Evolutionary conservation across 2,113 vertebrate genomes (phyloP), one percentile per base, ranked within the genome.

Genomic region (Platycercus adscitus): DNA sequence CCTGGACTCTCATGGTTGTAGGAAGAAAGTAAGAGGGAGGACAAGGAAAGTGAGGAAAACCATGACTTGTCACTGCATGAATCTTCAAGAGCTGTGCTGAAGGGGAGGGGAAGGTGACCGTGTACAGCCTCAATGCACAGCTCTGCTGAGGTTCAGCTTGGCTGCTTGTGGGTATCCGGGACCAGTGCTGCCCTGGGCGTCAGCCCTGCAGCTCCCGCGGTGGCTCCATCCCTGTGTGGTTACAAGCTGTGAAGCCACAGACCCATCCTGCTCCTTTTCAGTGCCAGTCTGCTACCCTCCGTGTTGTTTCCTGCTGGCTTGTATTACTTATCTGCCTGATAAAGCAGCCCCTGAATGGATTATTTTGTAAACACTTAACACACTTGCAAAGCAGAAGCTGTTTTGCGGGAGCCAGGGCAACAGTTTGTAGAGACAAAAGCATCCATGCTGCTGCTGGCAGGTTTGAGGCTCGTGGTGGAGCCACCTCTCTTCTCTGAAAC

Each of bases 31-130:
- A 39, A 25, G 28, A 63, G 55, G 35, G 17, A 65, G 17, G 35
- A 33, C 6, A 60, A 39, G 52, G 63, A 52, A 83, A 70, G 24
- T 1, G 5, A 25, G 28, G 12, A 24, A 56, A 56, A 66, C 7
- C 13, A 3, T 17, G 35, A 28, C 3, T 49, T 53, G n/a, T n/a
- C 39, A 23, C 14, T 23, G 18, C 1, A 2, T 43, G 13, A 9
- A 8, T 58, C 31, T 44, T 70, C 7, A 24, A 53, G 72, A 37
- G 66, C 23, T 63, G 25, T 50, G 20, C 9, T 4, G 23, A 69
- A 50, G 24, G 14, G 33, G n/a, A 31, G 14, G 6, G 28, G 18
- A 52, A 35, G 31, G 33, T 0, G 6, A 13, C 19, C 0, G 2
- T 35, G 12, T 18, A 17, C 21, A 41, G 37, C 49, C 44, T 10